Conservation (phyloP, 1,140 invertebrate genomes). For the Geopemphigus sp. region DNA sequence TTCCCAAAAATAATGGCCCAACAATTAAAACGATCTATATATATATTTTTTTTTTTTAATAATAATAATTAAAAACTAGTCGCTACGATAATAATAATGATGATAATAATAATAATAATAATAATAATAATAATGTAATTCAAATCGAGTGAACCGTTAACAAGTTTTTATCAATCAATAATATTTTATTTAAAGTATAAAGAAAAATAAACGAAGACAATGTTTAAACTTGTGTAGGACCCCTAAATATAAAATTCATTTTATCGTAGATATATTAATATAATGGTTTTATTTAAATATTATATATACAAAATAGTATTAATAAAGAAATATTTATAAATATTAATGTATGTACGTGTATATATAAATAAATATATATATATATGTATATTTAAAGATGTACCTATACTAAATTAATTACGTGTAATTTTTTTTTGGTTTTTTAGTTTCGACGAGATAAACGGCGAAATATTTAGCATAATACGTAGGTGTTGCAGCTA, state of each 20-base stretch:
- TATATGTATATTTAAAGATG: conserved; percentile 19
- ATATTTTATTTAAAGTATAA: conserved; percentile 36
- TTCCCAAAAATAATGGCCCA: conserved; percentile 1
- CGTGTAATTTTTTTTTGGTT: conserved; percentile 14
- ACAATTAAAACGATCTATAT: conserved; percentile 24
- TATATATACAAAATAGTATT: conserved; percentile 48
- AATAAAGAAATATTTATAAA: conserved; percentile 47
- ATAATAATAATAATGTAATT: conserved; percentile 44
- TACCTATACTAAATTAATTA: conserved; percentile 47
- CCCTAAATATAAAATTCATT: conserved; percentile 48
- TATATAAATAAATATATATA: not conserved
- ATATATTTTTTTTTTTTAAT: not conserved
- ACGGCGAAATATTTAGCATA: conserved; percentile 33
- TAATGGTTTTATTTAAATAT: conserved; percentile 36
- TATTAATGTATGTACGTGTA: conserved; percentile 27
- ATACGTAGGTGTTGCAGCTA: not conserved
- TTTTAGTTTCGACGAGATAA: conserved; percentile 27
- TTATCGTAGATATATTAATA: conserved; percentile 35
- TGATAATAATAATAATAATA: no score
- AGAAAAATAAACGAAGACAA: conserved; percentile 38
- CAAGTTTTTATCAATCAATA: conserved; percentile 32
- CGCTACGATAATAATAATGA: conserved; percentile 35
- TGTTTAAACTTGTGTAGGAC: conserved; percentile 40
- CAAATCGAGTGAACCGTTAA: conserved; percentile 41
- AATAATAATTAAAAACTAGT: conserved; percentile 43